A percentile compares a stretch with the other conserved stretches of the same genome.
phyloP scores from a whole-genome alignment of 2,888 invertebrate genomes.

The Hirtodrosophila trivittata region DNA sequence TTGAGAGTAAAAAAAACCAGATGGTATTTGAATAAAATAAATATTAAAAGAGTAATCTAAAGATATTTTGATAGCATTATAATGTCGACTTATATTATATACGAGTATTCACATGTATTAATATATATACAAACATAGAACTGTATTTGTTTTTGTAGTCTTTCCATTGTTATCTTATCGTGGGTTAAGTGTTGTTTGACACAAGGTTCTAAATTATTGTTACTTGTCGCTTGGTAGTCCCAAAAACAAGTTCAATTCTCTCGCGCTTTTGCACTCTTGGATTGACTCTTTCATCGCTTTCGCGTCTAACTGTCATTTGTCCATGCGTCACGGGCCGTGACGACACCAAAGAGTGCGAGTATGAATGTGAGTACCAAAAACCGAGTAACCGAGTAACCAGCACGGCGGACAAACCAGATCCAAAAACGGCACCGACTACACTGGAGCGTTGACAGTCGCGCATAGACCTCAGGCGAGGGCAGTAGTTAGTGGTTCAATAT shows the following conservation, averaged over 20 bases:
- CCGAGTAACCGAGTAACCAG: slow-evolving; percentile 17
- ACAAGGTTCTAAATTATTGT: slow-evolving; percentile 37
- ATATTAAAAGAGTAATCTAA: neutral
- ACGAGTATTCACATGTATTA: neutral
- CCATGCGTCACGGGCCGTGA: slow-evolving; percentile 67
- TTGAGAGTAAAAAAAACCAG: neutral
- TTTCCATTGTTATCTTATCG: slow-evolving; percentile 29
- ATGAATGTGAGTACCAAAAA: slow-evolving; percentile 11
- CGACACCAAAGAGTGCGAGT: slow-evolving; percentile 46
- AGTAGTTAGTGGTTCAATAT: slow-evolving; percentile 51
- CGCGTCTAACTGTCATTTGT: slow-evolving; percentile 44
- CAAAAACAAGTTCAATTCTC: slow-evolving; percentile 14
- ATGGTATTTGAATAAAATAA: neutral
- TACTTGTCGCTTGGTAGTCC: slow-evolving; percentile 24
- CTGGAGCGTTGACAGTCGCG: slow-evolving; percentile 58
- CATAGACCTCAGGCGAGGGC: slow-evolving; percentile 61
- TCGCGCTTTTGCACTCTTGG: slow-evolving; percentile 11
- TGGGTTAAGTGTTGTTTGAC: slow-evolving; percentile 42
- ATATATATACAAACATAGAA: slow-evolving; percentile 1
- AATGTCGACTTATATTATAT: neutral
- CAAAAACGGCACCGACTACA: slow-evolving; percentile 41
- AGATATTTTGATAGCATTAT: slow-evolving; percentile 5
- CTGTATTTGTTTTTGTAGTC: neutral
- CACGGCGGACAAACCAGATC: slow-evolving; percentile 16
- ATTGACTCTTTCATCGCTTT: slow-evolving; percentile 7